phyloP scores from a whole-genome alignment of 2,888 invertebrate species.

The Sinohyriopsis cumingii region DNA sequence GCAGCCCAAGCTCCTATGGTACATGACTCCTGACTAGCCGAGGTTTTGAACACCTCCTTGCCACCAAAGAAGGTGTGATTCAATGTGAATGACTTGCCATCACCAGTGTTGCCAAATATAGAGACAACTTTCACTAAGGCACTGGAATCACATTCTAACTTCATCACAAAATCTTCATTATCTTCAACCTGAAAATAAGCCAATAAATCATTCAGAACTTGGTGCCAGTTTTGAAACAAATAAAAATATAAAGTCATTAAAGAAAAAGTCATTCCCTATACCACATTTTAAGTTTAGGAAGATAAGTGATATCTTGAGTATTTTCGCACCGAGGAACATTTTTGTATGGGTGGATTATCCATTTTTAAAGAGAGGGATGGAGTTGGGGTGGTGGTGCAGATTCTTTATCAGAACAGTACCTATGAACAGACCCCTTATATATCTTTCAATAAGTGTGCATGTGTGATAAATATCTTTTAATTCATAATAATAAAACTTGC shows the following conservation, averaged over 20 bases:
- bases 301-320: too few relatives aligned
- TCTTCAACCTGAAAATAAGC: conserved; percentile 58
- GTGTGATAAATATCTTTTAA: too few relatives aligned
- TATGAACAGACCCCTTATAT: too few relatives aligned
- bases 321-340: too few relatives aligned
- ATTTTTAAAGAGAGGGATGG: too few relatives aligned
- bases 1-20: conserved; percentile 87
- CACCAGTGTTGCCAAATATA: conserved; percentile 88
- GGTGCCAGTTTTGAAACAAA: background rate
- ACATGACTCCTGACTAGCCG: conserved; percentile 80
- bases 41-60: conserved; percentile 79
- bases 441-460: too few relatives aligned
- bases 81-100: conserved; percentile 86
- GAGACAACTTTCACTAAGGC: conserved; percentile 82
- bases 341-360: too few relatives aligned
- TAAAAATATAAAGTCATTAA: background rate
- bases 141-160: conserved; percentile 65
- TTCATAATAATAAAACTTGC: too few relatives aligned
- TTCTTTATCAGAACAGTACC: too few relatives aligned
- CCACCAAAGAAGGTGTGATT: conserved; percentile 83
- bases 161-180: conserved; percentile 66
- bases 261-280: background rate
- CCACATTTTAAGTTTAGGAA: background rate
- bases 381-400: too few relatives aligned
- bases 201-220: conserved; percentile 1